A percentile compares a stretch with the other conserved stretches of the same genome.
phyloP scores from a whole-genome alignment of 2,113 vertebrate species.

The Channa argus region DNA sequence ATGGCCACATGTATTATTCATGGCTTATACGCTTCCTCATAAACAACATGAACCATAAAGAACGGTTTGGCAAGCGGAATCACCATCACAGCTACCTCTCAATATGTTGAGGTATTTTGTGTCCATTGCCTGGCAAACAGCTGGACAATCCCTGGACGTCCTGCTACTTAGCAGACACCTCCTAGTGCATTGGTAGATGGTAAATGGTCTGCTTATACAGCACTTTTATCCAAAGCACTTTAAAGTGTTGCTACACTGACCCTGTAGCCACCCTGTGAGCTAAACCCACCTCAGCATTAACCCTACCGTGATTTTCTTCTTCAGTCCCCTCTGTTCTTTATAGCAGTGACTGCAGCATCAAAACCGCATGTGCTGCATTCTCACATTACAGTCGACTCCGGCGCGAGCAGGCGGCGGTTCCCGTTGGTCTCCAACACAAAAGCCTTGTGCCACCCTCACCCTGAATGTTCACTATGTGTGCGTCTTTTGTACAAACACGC shows the following conservation, averaged over 20 bases:
- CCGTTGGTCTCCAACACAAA: slow-evolving; percentile 61
- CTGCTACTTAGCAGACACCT: slow-evolving; percentile 60
- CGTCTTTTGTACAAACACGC: slow-evolving; percentile 33
- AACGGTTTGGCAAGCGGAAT: slow-evolving; percentile 64
- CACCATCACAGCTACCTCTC: not conserved
- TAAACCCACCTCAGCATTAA: slow-evolving; percentile 8
- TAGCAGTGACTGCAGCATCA: slow-evolving; percentile 39
- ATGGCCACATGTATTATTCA: slow-evolving; percentile 77
- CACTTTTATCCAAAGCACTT: too few species aligned
- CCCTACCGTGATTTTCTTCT: slow-evolving; percentile 24
- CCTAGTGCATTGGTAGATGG: slow-evolving; percentile 21
- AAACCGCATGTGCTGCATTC: slow-evolving; percentile 41
- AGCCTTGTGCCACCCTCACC: slow-evolving; percentile 52
- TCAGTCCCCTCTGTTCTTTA: slow-evolving; percentile 13
- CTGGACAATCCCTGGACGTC: slow-evolving; percentile 63
- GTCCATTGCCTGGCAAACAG: slow-evolving; percentile 64
- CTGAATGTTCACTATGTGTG: slow-evolving; percentile 44
- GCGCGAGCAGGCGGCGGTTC: slow-evolving; percentile 46
- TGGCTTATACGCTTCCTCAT: slow-evolving; percentile 63
- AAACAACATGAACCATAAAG: slow-evolving; percentile 70
- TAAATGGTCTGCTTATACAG: too few species aligned
- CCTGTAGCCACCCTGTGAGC: too few species aligned
- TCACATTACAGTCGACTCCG: slow-evolving; percentile 64
- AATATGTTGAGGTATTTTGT: slow-evolving; percentile 41
- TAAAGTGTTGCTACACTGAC: too few species aligned